phyloP scores from a whole-genome alignment of 2,888 invertebrate species.

The Troilus luridus region DNA sequence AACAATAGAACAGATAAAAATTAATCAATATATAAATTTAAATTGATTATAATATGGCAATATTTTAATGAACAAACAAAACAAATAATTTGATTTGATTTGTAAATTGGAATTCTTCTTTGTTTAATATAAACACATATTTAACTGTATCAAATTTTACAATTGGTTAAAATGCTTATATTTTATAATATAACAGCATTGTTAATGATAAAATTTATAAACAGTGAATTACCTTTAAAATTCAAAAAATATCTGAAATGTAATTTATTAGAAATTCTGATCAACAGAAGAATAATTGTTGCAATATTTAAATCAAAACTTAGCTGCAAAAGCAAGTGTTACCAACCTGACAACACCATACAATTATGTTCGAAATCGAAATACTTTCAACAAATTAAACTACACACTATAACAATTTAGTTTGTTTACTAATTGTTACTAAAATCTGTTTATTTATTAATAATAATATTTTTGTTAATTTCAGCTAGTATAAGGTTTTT shows the following conservation, averaged over 20 bases:
- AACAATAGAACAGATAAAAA: not conserved
- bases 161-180: not conserved
- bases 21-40: not conserved
- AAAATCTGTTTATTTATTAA: not conserved
- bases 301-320: not conserved
- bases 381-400: not conserved
- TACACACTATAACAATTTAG: not conserved
- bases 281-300: not conserved
- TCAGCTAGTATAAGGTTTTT: not conserved
- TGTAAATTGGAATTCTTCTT: not conserved
- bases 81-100: not conserved
- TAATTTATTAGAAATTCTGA: not conserved
- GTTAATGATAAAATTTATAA: not conserved
- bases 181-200: not conserved
- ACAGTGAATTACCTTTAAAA: not conserved
- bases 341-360: not conserved
- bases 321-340: not conserved
- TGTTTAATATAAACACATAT: not conserved
- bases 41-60: not conserved
- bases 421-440: not conserved
- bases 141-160: not conserved
- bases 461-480: not conserved
- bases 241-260: not conserved
- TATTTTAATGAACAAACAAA: not conserved
- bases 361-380: not conserved